Base-by-base conservation (phyloP, 1,140 invertebrate genomes). In the Agrilus planipennis region DNA sequence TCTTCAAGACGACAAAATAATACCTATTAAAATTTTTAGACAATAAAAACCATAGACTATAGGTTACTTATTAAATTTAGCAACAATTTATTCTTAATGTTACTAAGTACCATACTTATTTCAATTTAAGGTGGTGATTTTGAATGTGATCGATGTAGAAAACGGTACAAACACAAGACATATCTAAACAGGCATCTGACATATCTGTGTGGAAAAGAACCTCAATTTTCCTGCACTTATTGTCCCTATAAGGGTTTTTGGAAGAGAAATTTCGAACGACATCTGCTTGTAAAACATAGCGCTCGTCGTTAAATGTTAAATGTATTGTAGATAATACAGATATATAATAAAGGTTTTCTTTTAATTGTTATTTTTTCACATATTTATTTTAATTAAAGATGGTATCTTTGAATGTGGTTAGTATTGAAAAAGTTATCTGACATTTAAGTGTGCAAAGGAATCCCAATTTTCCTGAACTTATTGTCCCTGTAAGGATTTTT, bases 81-180 rank as follows among this genome's bases (percentile, higher is more conserved):
- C n/a, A n/a, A n/a, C n/a, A n/a, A n/a, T n/a, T n/a, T n/a, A n/a
- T n/a, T n/a, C n/a, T n/a, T n/a, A n/a, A n/a, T n/a, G n/a, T n/a
- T n/a, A n/a, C n/a, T n/a, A n/a, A n/a, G n/a, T n/a, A n/a, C n/a
- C n/a, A n/a, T n/a, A n/a, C n/a, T n/a, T n/a, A n/a, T n/a, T n/a
- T n/a, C n/a, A n/a, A n/a, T n/a, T n/a, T n/a, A 31, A 11, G 29
- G 38, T 44, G 55, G 57, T 49, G 54, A 55, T 14, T 69, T 69
- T 49, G 63, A 59, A 18, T 68, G 66, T 45, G 39, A 17, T 35
- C 58, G 57, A 22, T 69, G 66, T 47, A 55, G 54, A 20, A 63
- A 58, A 41, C 49, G 60, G 41, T 73, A 74, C 57, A 70, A 68
- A 44, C 64, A 70, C 43, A 67, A 63, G 41, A 67, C 66, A 65